phyloP scores from a whole-genome alignment of 1,140 invertebrate species.

The Nautilus pompilius region DNA sequence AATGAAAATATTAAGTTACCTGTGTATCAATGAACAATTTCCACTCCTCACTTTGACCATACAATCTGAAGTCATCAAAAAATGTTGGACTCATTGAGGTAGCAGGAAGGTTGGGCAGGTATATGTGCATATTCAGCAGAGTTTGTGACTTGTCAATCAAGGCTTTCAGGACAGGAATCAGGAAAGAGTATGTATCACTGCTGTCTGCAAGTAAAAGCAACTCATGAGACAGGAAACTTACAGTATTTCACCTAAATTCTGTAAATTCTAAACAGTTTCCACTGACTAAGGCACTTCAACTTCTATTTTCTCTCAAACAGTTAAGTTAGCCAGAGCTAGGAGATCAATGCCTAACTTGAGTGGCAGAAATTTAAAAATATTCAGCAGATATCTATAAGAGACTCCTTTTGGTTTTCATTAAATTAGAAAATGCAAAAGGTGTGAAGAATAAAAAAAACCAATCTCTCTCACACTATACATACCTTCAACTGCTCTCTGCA shows the following conservation, averaged over 20 bases:
- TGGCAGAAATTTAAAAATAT: too few relatives aligned
- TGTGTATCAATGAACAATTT: slow-evolving; percentile 58
- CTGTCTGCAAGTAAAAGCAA: slow-evolving; percentile 22
- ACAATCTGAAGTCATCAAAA: slow-evolving; percentile 65
- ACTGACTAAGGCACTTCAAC: too few relatives aligned
- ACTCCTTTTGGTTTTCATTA: too few relatives aligned
- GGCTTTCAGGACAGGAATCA: slow-evolving; percentile 66
- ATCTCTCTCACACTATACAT: neutral
- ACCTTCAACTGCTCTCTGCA: slow-evolving; percentile 39
- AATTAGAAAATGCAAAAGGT: neutral
- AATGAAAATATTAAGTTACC: too few relatives aligned
- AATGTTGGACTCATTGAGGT: slow-evolving; percentile 61
- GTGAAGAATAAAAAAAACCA: neutral
- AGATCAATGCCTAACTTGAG: too few relatives aligned
- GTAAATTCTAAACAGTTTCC: neutral
- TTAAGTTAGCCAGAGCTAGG: too few relatives aligned
- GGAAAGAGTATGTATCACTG: slow-evolving; percentile 61
- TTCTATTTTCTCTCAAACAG: too few relatives aligned
- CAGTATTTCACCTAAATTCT: neutral
- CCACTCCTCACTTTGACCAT: slow-evolving; percentile 63
- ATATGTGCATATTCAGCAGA: slow-evolving; percentile 57
- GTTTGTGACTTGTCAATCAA: slow-evolving; percentile 61
- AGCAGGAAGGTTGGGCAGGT: slow-evolving; percentile 61
- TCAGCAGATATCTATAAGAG: too few relatives aligned
- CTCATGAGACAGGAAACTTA: neutral